phyloP scores from a whole-genome alignment of 2,888 invertebrate species.

The Ptilodon capucinus region DNA sequence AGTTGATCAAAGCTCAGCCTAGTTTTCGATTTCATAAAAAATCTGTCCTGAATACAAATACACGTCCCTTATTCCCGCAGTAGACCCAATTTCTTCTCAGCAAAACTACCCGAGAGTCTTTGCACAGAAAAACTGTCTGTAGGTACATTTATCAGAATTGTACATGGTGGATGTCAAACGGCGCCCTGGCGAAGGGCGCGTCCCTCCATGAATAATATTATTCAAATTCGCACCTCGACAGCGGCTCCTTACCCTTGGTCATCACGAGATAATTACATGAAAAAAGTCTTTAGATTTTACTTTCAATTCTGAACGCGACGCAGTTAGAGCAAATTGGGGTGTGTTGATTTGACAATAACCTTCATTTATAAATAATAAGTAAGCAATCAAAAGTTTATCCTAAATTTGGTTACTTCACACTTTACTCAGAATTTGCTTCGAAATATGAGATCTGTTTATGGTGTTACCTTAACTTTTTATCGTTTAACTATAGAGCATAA shows the following conservation, averaged over 20 bases:
- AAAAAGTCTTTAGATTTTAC: constrained; percentile 8
- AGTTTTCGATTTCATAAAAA: neutral
- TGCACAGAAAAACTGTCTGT: neutral
- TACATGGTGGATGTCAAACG: neutral
- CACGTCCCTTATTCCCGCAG: neutral
- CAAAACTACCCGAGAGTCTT: neutral
- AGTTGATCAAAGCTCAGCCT: neutral
- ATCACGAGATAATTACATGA: constrained; percentile 1
- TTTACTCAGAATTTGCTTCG: too few species aligned
- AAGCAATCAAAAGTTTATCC: too few species aligned
- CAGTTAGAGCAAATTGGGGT: neutral
- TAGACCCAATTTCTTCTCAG: neutral
- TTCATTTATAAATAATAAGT: too few species aligned
- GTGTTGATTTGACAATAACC: neutral
- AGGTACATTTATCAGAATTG: neutral
- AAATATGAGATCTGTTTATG: too few species aligned
- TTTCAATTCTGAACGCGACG: constrained; percentile 10
- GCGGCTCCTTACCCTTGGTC: constrained; percentile 12
- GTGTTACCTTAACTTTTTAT: too few species aligned
- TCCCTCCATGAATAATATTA: constrained; percentile 30
- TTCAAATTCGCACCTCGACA: constrained; percentile 27
- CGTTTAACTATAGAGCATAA: too few species aligned
- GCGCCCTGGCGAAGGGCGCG: neutral
- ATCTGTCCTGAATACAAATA: neutral
- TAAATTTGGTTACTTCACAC: too few species aligned